Percentiles rank a stretch among this genome's conserved stretches.
Conservation (phyloP, 2,797 vertebrate genomes). For the Nasua narica region DNA sequence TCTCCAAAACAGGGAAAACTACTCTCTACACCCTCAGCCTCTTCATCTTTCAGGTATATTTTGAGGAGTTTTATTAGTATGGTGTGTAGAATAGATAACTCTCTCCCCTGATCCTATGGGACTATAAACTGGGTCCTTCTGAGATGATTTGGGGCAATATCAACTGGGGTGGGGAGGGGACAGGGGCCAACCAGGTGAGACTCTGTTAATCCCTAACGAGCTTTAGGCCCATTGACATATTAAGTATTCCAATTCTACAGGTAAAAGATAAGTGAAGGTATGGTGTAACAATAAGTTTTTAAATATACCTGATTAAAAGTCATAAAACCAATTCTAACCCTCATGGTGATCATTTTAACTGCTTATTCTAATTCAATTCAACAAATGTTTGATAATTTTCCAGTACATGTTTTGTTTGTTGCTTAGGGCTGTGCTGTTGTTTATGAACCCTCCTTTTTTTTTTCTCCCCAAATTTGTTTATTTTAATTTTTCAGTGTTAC, state of each 20-base stretch:
- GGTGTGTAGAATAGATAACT: not conserved
- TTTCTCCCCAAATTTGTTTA: no score
- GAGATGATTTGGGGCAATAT: not conserved
- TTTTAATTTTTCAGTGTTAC: no score
- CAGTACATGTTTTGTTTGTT: not conserved
- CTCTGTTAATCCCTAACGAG: not conserved
- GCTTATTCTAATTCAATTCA: not conserved
- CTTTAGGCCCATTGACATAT: not conserved
- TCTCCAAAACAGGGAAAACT: not conserved
- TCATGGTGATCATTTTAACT: not conserved
- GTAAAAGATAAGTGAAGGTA: not conserved
- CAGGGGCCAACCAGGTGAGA: not conserved
- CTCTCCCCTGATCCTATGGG: not conserved
- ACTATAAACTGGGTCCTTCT: not conserved
- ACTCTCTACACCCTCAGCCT: not conserved
- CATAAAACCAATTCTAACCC: not conserved
- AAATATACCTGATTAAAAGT: not conserved
- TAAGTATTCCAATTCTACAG: not conserved
- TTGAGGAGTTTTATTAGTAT: not conserved
- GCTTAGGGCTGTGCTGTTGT: not conserved
- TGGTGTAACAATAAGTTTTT: not conserved
- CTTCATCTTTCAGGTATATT: not conserved
- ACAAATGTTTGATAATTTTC: not conserved
- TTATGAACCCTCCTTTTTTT: not conserved
- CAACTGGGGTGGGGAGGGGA: not conserved